Evolutionary conservation across 2,797 vertebrate genomes (phyloP).

Genomic region (Gymnothorax reevesii): DNA sequence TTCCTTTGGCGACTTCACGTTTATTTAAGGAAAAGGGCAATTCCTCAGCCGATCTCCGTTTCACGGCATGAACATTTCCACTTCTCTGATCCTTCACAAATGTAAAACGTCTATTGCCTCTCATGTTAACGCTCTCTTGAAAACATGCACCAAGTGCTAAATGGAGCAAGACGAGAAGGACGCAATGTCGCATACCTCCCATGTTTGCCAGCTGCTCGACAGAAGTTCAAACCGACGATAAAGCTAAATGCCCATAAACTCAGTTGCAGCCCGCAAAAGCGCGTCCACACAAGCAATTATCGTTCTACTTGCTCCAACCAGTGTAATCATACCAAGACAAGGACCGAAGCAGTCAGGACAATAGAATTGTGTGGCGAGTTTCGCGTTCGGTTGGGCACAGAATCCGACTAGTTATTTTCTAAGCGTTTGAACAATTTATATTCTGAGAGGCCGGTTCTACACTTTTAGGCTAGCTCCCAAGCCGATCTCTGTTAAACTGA

Average conservation of each 20-base stretch:
- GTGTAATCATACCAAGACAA: neutral
- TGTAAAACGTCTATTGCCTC: constrained; percentile 37
- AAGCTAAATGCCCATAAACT: constrained; percentile 57
- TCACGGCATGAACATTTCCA: constrained; percentile 46
- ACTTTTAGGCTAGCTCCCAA: neutral
- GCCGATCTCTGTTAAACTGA: neutral
- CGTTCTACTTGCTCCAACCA: constrained; percentile 9
- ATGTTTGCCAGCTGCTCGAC: constrained; percentile 51
- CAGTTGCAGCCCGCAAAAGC: constrained; percentile 62
- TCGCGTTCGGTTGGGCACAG: neutral
- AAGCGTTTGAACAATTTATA: neutral
- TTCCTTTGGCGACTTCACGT: constrained; percentile 57
- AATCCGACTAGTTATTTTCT: neutral
- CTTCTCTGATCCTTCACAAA: neutral
- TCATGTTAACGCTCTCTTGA: constrained; percentile 27
- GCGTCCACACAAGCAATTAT: constrained; percentile 66
- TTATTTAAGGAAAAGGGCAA: constrained; percentile 42
- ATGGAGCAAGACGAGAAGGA: constrained; percentile 54
- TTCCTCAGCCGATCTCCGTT: constrained; percentile 51
- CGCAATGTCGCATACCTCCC: constrained; percentile 55
- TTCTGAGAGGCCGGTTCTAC: neutral
- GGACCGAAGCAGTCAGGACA: neutral
- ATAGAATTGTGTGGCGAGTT: neutral
- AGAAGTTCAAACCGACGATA: constrained; percentile 26
- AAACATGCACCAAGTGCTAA: constrained; percentile 52